Base-by-base conservation (phyloP, 2,888 invertebrate species). In the Rhamphomyia laevipes region DNA sequence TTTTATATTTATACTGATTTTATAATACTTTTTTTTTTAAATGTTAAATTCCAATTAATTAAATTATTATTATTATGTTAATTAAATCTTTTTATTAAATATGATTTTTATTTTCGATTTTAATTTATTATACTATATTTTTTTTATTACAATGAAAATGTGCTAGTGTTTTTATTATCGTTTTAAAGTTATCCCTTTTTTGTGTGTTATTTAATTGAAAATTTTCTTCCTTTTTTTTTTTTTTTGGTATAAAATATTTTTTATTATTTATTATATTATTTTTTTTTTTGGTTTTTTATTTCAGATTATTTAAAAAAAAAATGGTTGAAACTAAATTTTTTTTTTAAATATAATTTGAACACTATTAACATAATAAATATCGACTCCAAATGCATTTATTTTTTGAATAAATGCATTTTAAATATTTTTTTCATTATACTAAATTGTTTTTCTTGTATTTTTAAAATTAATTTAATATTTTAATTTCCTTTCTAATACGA, bases 301-400 rank as follows among this genome's bases (percentile, higher is more conserved):
- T n/a, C n/a, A n/a, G n/a, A n/a, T 17, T 38, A 18, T 40, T 21
- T 12, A 18, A 40, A 37, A 40, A 40, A 40, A 21, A 11, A 13
- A 40, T 18, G 13, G 12, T 40, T 15, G 11, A n/a, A 11, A 18
- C 13, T 18, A 18, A 13, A 18, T 4, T 21, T 38, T 38, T 38
- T 38, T 38, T 16, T 40, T 17, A 18, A 21, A 38, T 37, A 17
- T 38, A 17, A 38, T 40, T 18, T 18, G 40, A 40, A 40, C 40
- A 42, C 42, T 42, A 42, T 42, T 42, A 42, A 42, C 42, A 42
- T 42, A 42, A 42, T 42, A 42, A 42, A 42, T 42, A 42, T 42
- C 15, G 23, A 21, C 27, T 42, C 35, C 9, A 12, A 42, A 42
- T 18, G 42, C 42, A 21, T 42, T 42, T 18, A 42, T 42, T 21